Conservation (phyloP, 2,797 vertebrate genomes). For the Gymnodraco acuticeps region DNA sequence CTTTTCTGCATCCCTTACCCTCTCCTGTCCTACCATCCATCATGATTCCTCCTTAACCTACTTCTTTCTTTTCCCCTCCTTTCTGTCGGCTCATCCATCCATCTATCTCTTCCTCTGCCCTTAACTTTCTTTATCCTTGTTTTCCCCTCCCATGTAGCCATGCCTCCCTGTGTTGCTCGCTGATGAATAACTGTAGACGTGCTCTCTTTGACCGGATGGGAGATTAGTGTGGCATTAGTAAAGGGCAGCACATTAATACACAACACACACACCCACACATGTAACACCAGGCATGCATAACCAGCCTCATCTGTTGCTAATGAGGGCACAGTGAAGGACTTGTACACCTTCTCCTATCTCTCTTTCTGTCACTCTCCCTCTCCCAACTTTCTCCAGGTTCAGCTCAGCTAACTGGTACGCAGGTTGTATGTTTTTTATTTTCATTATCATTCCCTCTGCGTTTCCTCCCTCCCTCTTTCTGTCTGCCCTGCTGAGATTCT, state of each 20-base stretch:
- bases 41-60: constrained; percentile 18
- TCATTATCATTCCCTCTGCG: constrained; percentile 8
- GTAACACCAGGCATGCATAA: constrained; percentile 73
- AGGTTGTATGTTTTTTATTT: constrained; percentile 3
- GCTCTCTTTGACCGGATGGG: constrained; percentile 89
- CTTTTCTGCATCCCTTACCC: constrained; percentile 9
- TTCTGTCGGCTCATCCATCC: constrained; percentile 10
- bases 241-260: constrained; percentile 91
- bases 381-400: background rate
- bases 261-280: constrained; percentile 57
- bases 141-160: constrained; percentile 34
- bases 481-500: background rate
- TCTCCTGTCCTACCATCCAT: constrained; percentile 21
- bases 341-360: constrained; percentile 29
- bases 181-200: constrained; percentile 81
- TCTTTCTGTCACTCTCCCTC: constrained; percentile 24
- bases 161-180: constrained; percentile 42
- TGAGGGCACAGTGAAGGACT: constrained; percentile 82
- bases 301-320: constrained; percentile 89
- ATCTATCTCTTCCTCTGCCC: constrained; percentile 4
- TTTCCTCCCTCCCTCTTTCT: background rate
- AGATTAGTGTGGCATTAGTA: constrained; percentile 92
- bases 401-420: background rate
- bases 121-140: constrained; percentile 14
- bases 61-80: constrained; percentile 15